Evolutionary conservation across 2,888 invertebrate genomes (phyloP).

Genomic region (Habrosyne pyritoides): DNA sequence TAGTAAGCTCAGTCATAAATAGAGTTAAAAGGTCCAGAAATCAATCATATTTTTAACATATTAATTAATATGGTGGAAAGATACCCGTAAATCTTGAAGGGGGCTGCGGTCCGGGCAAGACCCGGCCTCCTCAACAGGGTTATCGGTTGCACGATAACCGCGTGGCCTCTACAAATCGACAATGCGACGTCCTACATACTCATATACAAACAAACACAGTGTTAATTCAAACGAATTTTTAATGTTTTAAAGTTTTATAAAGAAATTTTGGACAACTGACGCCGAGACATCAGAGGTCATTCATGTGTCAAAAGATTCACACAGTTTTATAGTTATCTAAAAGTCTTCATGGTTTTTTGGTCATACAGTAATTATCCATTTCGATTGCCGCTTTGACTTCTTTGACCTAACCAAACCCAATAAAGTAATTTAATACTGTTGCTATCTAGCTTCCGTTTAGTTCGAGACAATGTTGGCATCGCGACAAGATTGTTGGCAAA

Average conservation of each 20-base stretch:
- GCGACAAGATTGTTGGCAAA: too few species aligned
- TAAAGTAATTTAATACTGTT: background rate
- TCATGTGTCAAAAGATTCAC: background rate
- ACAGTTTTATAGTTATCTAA: background rate
- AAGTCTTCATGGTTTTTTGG: background rate
- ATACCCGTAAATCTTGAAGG: background rate
- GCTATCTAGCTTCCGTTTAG: background rate
- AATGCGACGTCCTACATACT: slow-evolving; percentile 29
- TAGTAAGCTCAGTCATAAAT: background rate
- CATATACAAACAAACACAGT: slow-evolving; percentile 6
- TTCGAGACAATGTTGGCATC: background rate
- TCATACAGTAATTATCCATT: background rate
- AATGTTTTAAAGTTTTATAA: too few species aligned
- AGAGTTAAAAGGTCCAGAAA: background rate
- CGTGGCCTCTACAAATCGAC: slow-evolving; percentile 32
- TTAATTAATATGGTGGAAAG: slow-evolving; percentile 1
- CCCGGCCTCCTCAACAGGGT: slow-evolving; percentile 52
- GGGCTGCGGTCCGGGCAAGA: slow-evolving; percentile 25
- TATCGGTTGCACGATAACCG: slow-evolving; percentile 38
- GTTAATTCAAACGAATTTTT: background rate
- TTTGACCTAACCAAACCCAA: background rate
- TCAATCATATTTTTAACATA: background rate
- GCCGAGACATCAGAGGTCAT: background rate
- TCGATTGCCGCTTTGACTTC: background rate
- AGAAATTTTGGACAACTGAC: too few species aligned